A percentile compares a stretch with the other conserved stretches of the same genome.
Evolutionary conservation across 2,888 invertebrate species (phyloP).

Genomic region (Ecliptopera silaceata): DNA sequence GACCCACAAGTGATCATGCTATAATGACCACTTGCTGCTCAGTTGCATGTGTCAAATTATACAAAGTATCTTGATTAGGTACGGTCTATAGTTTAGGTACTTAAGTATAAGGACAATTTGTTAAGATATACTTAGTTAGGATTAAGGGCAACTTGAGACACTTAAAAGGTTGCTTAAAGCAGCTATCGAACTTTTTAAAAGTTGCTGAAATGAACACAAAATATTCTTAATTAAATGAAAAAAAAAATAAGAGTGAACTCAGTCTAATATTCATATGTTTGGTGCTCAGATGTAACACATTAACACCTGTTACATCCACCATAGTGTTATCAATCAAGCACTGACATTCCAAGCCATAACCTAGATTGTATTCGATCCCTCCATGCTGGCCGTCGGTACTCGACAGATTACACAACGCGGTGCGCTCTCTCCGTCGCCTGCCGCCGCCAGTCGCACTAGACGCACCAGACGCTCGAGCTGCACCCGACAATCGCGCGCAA

Average conservation of each 20-base stretch:
- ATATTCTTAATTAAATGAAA: neutral
- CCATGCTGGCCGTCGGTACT: conserved; percentile 12
- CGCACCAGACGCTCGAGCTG: conserved; percentile 59
- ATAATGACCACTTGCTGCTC: too few species aligned
- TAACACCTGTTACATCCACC: conserved; percentile 24
- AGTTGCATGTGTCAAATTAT: too few species aligned
- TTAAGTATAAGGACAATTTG: too few species aligned
- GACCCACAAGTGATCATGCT: too few species aligned
- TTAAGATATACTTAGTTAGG: too few species aligned
- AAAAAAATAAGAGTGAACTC: conserved; percentile 1
- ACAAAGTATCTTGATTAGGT: too few species aligned
- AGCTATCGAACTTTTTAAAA: too few species aligned
- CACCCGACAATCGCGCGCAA: conserved; percentile 38
- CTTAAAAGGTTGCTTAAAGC: too few species aligned
- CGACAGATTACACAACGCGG: conserved; percentile 44
- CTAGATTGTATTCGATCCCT: conserved; percentile 30
- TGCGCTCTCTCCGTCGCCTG: conserved; percentile 40
- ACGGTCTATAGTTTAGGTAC: too few species aligned
- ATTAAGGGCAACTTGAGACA: too few species aligned
- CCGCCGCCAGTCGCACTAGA: conserved; percentile 62
- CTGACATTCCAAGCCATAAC: conserved; percentile 28
- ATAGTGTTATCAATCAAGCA: conserved; percentile 17
- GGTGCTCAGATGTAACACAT: conserved; percentile 6
- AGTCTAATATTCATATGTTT: neutral
- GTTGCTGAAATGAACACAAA: too few species aligned